These are phyloP conservation scores for Nematostella vectensis DNA, from an alignment of 92 coral and sea anemone genomes.

Conservation along the genomic window DNA sequence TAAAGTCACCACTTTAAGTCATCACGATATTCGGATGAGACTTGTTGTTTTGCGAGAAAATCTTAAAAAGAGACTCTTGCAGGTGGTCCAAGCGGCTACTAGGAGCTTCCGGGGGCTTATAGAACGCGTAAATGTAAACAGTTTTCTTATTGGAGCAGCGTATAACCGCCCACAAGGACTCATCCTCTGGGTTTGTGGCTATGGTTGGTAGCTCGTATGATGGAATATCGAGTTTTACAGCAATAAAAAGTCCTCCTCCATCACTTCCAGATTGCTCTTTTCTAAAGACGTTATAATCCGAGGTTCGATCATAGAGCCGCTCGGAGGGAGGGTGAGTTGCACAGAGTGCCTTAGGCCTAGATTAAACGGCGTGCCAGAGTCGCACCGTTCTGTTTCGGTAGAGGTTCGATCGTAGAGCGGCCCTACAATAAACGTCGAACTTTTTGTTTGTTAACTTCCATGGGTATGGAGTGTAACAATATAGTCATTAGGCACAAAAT, in stretches of 20 bases:
- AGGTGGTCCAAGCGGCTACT: constrained; percentile 1
- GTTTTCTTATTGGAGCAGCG: not conserved
- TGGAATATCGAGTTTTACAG: constrained; percentile 2
- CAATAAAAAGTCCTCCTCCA: constrained; percentile 10
- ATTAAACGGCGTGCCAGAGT: too few relatives aligned
- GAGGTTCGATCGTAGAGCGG: too few relatives aligned
- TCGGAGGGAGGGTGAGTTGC: too few relatives aligned
- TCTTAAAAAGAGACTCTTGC: constrained; percentile 22
- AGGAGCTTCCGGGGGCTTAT: constrained; percentile 17
- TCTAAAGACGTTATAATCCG: constrained; percentile 15
- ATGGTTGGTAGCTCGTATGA: not conserved
- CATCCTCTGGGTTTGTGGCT: too few relatives aligned
- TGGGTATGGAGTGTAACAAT: too few relatives aligned
- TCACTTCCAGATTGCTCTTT: constrained; percentile 8
- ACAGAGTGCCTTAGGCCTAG: too few relatives aligned
- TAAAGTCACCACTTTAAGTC: constrained; percentile 22
- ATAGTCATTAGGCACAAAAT: too few relatives aligned
- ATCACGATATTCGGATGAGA: constrained; percentile 24
- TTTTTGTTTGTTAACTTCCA: too few relatives aligned
- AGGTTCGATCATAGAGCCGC: too few relatives aligned
- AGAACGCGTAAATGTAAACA: constrained; percentile 15
- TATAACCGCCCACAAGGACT: constrained; percentile 13
- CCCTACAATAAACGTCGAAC: too few relatives aligned
- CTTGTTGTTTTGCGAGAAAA: constrained; percentile 19
- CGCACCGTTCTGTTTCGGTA: too few relatives aligned